phyloP scores from a whole-genome alignment of 2,888 invertebrate genomes.

The Unio pictorum region DNA sequence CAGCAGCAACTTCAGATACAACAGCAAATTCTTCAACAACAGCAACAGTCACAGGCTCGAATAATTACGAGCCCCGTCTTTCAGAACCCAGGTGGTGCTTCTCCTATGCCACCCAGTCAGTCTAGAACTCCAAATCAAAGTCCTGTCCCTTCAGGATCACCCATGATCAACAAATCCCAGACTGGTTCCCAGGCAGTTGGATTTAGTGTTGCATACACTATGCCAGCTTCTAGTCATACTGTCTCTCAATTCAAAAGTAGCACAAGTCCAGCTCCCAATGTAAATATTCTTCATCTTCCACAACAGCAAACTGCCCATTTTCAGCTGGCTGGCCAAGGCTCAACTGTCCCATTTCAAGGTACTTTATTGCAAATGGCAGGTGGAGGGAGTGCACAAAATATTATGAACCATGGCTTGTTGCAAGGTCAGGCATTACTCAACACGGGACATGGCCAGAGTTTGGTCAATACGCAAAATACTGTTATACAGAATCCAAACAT shows the following conservation, averaged over 20 bases:
- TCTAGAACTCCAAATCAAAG: constrained; percentile 36
- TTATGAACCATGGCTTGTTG: constrained; percentile 20
- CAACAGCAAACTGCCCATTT: constrained; percentile 33
- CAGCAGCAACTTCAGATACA: constrained; percentile 34
- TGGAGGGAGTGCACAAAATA: constrained; percentile 17
- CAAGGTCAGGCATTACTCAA: constrained; percentile 42
- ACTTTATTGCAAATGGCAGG: constrained; percentile 8
- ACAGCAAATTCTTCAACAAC: constrained; percentile 25
- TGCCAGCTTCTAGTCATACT: constrained; percentile 18
- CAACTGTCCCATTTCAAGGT: constrained; percentile 8
- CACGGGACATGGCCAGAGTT: constrained; percentile 23
- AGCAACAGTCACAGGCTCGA: constrained; percentile 24
- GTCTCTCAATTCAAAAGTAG: constrained; percentile 21
- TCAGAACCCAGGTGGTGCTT: constrained; percentile 9
- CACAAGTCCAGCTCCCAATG: constrained; percentile 37
- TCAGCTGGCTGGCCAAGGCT: constrained; percentile 21
- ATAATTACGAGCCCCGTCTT: constrained; percentile 9
- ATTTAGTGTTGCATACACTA: constrained; percentile 28
- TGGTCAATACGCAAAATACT: constrained; percentile 59
- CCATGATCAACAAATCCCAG: constrained; percentile 43
- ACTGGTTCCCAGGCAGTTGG: constrained; percentile 29
- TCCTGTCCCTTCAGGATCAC: constrained; percentile 34
- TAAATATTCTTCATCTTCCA: constrained; percentile 45
- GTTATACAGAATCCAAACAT: constrained; percentile 62
- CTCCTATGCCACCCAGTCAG: too few species aligned